phyloP scores from a whole-genome alignment of 2,797 vertebrate species.

The Pelobates cultripes region DNA sequence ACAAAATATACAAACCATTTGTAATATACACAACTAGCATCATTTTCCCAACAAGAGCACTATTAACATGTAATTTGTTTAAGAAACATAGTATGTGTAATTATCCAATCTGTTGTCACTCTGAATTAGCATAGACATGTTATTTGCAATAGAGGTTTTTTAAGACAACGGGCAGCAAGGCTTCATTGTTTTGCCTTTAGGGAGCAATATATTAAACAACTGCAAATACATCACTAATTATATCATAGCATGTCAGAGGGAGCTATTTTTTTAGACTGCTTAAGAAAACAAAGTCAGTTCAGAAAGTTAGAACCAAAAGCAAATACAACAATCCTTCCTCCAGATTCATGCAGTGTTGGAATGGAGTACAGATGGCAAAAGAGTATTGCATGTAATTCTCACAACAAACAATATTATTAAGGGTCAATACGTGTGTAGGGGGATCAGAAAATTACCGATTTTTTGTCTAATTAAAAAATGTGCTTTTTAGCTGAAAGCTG shows the following conservation, averaged over 20 bases:
- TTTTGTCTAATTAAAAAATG: too few relatives aligned
- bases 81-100: not conserved
- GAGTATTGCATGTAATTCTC: too few relatives aligned
- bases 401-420: too few relatives aligned
- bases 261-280: not conserved
- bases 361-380: too few relatives aligned
- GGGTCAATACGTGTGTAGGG: too few relatives aligned
- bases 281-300: not conserved
- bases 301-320: too few relatives aligned
- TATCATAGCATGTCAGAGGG: constrained; percentile 8
- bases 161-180: not conserved
- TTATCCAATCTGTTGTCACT: not conserved
- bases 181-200: not conserved
- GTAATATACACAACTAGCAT: not conserved
- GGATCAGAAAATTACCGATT: too few relatives aligned
- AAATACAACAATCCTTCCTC: too few relatives aligned
- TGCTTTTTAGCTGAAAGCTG: too few relatives aligned
- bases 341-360: too few relatives aligned
- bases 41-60: not conserved
- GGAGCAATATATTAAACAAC: not conserved
- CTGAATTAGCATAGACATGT: not conserved
- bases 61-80: constrained; percentile 7
- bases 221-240: constrained; percentile 2
- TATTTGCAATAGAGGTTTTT: not conserved
- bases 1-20: not conserved